phyloP scores from a whole-genome alignment of 2,888 invertebrate genomes.

The Eristalis tenax region DNA sequence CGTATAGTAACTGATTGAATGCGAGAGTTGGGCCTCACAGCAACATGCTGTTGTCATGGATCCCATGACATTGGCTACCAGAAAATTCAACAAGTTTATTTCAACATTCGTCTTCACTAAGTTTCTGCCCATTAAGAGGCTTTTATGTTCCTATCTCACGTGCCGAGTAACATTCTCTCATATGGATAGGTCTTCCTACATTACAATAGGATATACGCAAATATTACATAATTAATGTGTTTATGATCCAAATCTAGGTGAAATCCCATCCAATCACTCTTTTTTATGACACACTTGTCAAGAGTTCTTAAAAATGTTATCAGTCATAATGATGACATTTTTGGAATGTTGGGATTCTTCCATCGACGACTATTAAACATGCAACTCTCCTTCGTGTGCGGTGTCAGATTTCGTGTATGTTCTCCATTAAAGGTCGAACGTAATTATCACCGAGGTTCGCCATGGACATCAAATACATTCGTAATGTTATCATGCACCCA shows the following conservation, averaged over 20 bases:
- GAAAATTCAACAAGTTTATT: no score
- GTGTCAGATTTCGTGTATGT: background rate
- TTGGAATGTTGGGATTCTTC: background rate
- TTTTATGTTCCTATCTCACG: no score
- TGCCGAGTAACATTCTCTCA: no score
- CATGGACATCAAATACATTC: background rate
- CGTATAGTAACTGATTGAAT: background rate
- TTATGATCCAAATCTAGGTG: background rate
- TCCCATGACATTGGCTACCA: no score
- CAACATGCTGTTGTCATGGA: no score
- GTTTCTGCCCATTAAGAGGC: no score
- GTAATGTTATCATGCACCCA: background rate
- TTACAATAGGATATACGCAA: no score
- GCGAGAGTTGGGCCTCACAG: no score
- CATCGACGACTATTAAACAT: background rate
- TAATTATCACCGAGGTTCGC: background rate
- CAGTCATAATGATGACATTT: background rate
- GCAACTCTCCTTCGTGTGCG: background rate
- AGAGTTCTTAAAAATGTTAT: background rate
- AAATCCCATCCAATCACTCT: background rate
- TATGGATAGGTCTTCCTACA: no score
- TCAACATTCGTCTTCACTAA: no score
- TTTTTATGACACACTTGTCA: background rate
- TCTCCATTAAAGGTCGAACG: background rate
- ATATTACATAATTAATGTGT: no score